phyloP scores from a whole-genome alignment of 2,888 invertebrate genomes.

The Drosophila hamatofila region DNA sequence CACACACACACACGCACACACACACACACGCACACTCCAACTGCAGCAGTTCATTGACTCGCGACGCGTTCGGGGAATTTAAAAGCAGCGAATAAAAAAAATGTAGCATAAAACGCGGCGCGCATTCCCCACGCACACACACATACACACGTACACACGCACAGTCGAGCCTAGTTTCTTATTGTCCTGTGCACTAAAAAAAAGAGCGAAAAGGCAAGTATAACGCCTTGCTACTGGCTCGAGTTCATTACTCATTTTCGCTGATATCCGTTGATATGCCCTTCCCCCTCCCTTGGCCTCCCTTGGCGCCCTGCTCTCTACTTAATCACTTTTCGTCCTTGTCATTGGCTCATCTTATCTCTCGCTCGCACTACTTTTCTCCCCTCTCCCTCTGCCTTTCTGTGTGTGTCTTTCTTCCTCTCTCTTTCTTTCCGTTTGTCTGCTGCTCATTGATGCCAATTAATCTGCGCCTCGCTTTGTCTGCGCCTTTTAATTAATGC shows the following conservation, averaged over 20 bases:
- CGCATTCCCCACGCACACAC: slow-evolving; percentile 44
- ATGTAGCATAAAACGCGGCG: slow-evolving; percentile 59
- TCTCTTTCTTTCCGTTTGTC: slow-evolving; percentile 38
- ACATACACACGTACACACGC: slow-evolving; percentile 10
- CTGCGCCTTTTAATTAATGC: slow-evolving; percentile 80
- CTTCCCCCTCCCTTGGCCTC: neutral
- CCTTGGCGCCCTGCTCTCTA: slow-evolving; percentile 37
- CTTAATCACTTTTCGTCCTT: slow-evolving; percentile 69
- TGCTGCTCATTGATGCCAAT: slow-evolving; percentile 76
- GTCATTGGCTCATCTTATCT: slow-evolving; percentile 31
- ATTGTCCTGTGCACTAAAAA: slow-evolving; percentile 57
- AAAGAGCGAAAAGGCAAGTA: slow-evolving; percentile 21
- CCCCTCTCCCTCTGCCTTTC: slow-evolving; percentile 7
- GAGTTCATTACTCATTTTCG: slow-evolving; percentile 80
- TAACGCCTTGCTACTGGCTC: slow-evolving; percentile 39
- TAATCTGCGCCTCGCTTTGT: slow-evolving; percentile 79
- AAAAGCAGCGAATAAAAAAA: slow-evolving; percentile 43
- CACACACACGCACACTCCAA: slow-evolving; percentile 33
- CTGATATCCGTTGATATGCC: slow-evolving; percentile 71
- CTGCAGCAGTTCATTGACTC: slow-evolving; percentile 69
- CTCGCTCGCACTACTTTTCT: slow-evolving; percentile 2
- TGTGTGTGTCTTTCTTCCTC: slow-evolving; percentile 14
- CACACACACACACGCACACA: slow-evolving; percentile 26
- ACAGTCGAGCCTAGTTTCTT: slow-evolving; percentile 64
- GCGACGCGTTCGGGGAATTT: slow-evolving; percentile 68